A percentile compares a stretch with the other conserved stretches of the same genome.
Evolutionary conservation across 2,797 vertebrate species (phyloP).

Genomic region (Sphenodon punctatus): DNA sequence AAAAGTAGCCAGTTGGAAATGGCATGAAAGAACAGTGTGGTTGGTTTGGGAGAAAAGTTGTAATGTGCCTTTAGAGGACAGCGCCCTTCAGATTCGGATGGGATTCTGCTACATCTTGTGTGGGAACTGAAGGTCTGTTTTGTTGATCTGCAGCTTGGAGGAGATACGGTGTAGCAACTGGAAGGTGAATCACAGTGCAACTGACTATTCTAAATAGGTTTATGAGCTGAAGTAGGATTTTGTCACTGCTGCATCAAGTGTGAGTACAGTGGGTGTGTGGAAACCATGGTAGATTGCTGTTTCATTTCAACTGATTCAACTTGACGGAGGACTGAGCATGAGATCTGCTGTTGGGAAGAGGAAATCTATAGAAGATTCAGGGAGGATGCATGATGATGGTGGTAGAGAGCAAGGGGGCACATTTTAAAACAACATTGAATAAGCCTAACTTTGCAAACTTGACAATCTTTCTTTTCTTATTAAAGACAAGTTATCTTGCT

Average conservation of each 20-base stretch:
- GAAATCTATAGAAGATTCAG: not conserved
- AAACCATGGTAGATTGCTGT: not conserved
- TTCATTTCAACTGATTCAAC: not conserved
- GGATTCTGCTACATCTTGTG: not conserved
- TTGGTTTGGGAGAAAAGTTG: not conserved
- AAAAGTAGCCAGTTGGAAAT: not conserved
- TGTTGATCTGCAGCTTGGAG: not conserved
- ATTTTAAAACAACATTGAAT: not conserved
- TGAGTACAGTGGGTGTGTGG: fast-evolving
- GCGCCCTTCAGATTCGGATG: not conserved
- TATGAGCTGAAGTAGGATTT: not conserved
- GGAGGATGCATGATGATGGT: not conserved
- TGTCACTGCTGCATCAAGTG: not conserved
- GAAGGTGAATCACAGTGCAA: not conserved
- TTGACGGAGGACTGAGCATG: not conserved
- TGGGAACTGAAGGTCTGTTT: not conserved
- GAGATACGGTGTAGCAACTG: not conserved
- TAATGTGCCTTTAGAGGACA: not conserved
- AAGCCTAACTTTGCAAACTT: not conserved
- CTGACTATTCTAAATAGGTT: not conserved
- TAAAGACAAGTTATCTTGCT: not conserved
- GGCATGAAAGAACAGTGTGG: not conserved
- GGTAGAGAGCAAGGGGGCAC: not conserved
- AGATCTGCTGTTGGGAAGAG: not conserved
- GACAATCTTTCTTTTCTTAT: not conserved